phyloP scores from a whole-genome alignment of 2,113 vertebrate species.

The Pavo muticus region DNA sequence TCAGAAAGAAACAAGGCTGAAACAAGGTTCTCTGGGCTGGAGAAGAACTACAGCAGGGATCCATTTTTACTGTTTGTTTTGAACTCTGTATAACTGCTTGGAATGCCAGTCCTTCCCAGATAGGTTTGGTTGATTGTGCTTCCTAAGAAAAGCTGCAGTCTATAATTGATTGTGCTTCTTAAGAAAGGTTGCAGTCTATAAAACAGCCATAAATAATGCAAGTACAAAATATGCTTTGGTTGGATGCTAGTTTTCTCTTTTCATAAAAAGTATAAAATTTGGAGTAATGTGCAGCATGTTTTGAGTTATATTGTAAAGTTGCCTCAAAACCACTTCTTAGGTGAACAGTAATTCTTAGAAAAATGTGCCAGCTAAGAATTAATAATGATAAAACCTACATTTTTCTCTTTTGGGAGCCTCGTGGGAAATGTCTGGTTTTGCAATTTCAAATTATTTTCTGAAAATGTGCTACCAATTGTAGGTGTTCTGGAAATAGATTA shows the following conservation, averaged over 20 bases:
- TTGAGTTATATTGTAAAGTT: not conserved
- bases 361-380: not conserved
- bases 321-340: not conserved
- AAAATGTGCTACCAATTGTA: not conserved
- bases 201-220: not conserved
- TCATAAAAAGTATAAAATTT: not conserved
- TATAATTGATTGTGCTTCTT: not conserved
- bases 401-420: not conserved
- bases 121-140: not conserved
- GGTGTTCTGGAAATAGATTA: not conserved
- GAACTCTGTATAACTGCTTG: not conserved
- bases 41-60: not conserved
- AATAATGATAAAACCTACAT: not conserved
- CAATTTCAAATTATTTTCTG: not conserved
- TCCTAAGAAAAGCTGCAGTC: not conserved
- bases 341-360: not conserved
- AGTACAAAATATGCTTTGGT: not conserved
- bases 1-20: rapidly evolving
- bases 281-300: not conserved
- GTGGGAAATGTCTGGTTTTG: not conserved
- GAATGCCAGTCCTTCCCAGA: not conserved
- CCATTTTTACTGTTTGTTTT: not conserved
- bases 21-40: not conserved
- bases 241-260: not conserved
- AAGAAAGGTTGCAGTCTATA: not conserved